phyloP scores from a whole-genome alignment of 2,113 vertebrate genomes.

The human region GRCh38 chr19:50852501-50853000 shows the following conservation, averaged over 20 bases:
- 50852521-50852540: not conserved
- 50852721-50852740: not conserved
- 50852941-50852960: not conserved
- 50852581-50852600: not conserved
- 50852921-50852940: not conserved
- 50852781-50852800: not conserved
- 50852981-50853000: no score
- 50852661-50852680: no score
- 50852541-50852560: not conserved
- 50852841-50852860: not conserved
- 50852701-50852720: not conserved
- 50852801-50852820: not conserved
- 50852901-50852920: not conserved
- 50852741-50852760: not conserved
- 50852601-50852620: not conserved
- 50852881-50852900: not conserved
- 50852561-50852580: not conserved
- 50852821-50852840: rapidly evolving
- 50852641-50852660: not conserved
- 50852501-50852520: not conserved
- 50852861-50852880: not conserved
- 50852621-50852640: not conserved
- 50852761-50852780: not conserved
- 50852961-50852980: not conserved
- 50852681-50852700: not conserved